Evolutionary conservation across 2,797 vertebrate genomes (phyloP), one percentile per base, ranked within the genome.

Genomic region (Choloepus didactylus): DNA sequence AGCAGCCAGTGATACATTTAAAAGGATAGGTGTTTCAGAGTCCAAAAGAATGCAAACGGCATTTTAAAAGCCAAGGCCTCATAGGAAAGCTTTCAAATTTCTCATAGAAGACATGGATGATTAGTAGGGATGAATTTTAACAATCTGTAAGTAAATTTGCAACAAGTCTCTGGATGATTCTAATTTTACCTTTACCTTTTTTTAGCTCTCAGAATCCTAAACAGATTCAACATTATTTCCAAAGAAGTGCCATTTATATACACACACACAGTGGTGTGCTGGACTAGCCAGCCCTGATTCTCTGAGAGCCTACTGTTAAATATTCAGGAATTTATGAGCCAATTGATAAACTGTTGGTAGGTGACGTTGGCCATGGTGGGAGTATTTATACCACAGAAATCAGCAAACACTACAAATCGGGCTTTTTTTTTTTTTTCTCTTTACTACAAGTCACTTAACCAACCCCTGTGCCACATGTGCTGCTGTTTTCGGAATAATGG

Each of bases 51-150:
- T 44, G 69, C 70, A 93, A 94, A 77, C 77, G 46, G 9, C 12
- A 88, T 93, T 96, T 94, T 93, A 89, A 92, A 93, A 93, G 72
- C 6, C 51, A 95, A 60, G 9, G 15, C 19, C 56, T 94, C 79
- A 56, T 77, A 77, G 82, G 85, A 87, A 87, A 73, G 56, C 59
- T 87, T 97, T 93, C 18, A 77, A 25, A 29, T 81, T 82, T 95
- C 92, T 85, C 60, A 85, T 87, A 60, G 89, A 93, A 96, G 84
- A 93, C 27, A 1, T 51, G 8, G 38, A 49, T 87, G 80, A 95
- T 87, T 87, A 80, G 29, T 54, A 91, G 31, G 60, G 38, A 92
- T 89, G 35, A 41, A 90, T 94, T 96, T 96, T 91, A 94, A 70
- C 91, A 95, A 87, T 81, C 60, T 91, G 35, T 46, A 87, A 88